These are phyloP conservation scores for Trissolcus brochymenae DNA, from an alignment of 2,888 invertebrate species.

Conservation along the genomic window DNA sequence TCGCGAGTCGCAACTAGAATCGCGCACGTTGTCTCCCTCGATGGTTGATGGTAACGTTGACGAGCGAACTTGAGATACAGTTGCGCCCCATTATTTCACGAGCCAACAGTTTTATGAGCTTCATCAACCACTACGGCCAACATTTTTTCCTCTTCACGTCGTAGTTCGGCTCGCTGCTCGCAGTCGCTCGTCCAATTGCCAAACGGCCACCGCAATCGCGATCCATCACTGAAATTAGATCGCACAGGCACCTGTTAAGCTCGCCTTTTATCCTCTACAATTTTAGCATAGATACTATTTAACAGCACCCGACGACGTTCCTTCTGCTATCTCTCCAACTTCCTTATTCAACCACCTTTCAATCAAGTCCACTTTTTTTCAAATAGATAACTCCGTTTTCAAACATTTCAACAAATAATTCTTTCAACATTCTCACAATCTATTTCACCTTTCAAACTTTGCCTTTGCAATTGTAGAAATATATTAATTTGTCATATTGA, in stretches of 20 bases:
- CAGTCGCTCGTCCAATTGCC: slow-evolving; percentile 36
- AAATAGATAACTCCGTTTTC: too few species aligned
- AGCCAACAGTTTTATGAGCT: slow-evolving; percentile 34
- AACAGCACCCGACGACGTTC: too few species aligned
- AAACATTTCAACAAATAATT: too few species aligned
- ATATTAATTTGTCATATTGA: too few species aligned
- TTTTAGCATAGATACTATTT: too few species aligned
- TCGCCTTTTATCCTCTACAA: too few species aligned
- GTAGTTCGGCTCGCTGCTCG: slow-evolving; percentile 35
- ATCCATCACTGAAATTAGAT: slow-evolving; percentile 71
- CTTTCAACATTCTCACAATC: too few species aligned
- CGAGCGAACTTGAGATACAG: slow-evolving; percentile 28
- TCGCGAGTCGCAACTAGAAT: not conserved
- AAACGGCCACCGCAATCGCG: slow-evolving; percentile 55
- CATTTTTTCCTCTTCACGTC: slow-evolving; percentile 54
- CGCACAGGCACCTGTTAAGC: not conserved
- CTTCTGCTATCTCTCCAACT: too few species aligned
- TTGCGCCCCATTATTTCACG: slow-evolving; percentile 68
- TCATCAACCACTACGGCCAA: slow-evolving; percentile 36
- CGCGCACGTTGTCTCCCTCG: not conserved
- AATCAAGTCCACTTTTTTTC: too few species aligned
- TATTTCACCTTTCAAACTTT: too few species aligned
- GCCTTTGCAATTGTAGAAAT: too few species aligned
- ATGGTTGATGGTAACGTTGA: slow-evolving; percentile 9
- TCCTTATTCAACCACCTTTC: too few species aligned